Conservation (phyloP, 2,888 invertebrate species). For the Dasypolia templi region DNA sequence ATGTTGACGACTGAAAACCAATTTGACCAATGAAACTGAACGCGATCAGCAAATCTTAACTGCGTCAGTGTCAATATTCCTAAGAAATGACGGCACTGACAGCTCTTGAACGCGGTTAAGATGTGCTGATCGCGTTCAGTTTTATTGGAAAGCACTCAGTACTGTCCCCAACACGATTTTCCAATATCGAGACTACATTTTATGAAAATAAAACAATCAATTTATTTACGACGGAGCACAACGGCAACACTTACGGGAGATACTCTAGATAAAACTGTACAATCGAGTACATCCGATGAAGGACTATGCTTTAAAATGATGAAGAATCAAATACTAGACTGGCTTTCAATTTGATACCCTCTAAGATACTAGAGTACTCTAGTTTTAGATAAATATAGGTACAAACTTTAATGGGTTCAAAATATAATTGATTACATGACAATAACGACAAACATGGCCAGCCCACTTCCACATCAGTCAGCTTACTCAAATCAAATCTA, state of each 20-base stretch:
- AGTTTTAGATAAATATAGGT: background rate
- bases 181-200: constrained; percentile 44
- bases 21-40: background rate
- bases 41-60: background rate
- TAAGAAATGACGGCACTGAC: background rate
- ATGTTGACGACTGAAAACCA: background rate
- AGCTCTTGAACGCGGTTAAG: background rate
- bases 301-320: no score
- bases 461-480: no score
- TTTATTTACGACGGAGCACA: constrained; percentile 23
- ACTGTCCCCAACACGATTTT: constrained; percentile 31
- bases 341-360: background rate
- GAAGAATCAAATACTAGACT: background rate
- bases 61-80: background rate
- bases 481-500: no score
- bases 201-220: constrained; percentile 39
- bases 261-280: constrained; percentile 14
- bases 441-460: no score
- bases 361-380: background rate
- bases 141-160: background rate
- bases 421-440: no score
- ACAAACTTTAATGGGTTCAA: background rate
- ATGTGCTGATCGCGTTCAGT: background rate
- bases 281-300: constrained; percentile 9
- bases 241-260: constrained; percentile 5